Evolutionary conservation across 2,888 invertebrate species (phyloP), one percentile per base, ranked within the genome.

Genomic region (Hirtodrosophila cameraria): DNA sequence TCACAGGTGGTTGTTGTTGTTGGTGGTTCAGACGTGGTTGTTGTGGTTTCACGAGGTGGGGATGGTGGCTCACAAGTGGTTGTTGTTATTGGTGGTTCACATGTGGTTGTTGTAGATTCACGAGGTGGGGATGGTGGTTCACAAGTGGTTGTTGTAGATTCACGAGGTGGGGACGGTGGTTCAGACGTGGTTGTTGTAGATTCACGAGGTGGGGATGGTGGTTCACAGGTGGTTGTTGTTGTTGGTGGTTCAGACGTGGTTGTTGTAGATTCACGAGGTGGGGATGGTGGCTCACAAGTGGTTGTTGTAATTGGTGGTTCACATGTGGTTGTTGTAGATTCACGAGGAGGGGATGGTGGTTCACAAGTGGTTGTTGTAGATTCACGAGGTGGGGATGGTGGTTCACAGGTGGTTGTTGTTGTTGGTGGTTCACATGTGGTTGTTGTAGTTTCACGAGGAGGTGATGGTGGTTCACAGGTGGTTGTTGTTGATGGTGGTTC

Each of bases 61-160:
- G 27, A 31, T 0, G 25, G 23, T 1, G 45, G 42, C 0, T 20
- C 20, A 16, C 30, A 42, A 1, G 39, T 25, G 2, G 73, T 35
- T 3, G 73, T 58, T 12, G 36, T 43, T 16, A 46, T 27, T 7
- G 45, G 27, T 12, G 28, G 12, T 35, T 5, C 13, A n/a, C 64
- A 67, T 0, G 62, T 31, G 0, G 54, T 25, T 5, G 53, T 12
- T 1, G 33, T 11, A 7, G 18, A 2, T 8, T 12, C 8, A n/a
- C 18, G 11, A 5, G 45, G 46, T 4, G 46, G 12, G 0, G 36
- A 12, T 0, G 49, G 43, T 0, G 8, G 12, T 8, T 18, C 27
- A 6, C 63, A 52, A n/a, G 16, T 35, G 9, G 18, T 18, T 31
- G 53, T 9, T 12, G 52, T 12, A 12, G 36, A 1, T 13, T 9